Percentiles rank a stretch among this genome's conserved stretches.
phyloP scores from a whole-genome alignment of 2,113 vertebrate genomes.

The Datnioides undecimradiatus region DNA sequence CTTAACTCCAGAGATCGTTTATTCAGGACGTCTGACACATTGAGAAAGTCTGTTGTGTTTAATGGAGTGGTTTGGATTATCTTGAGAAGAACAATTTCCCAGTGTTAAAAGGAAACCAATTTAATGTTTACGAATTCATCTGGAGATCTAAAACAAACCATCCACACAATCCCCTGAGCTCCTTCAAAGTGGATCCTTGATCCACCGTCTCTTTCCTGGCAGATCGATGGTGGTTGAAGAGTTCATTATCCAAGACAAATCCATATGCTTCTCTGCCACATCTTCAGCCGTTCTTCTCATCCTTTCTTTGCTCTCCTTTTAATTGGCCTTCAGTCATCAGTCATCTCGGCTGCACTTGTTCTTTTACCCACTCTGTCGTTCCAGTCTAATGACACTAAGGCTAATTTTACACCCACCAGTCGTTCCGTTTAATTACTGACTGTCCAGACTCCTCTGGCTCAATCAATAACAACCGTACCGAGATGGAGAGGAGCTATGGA shows the following conservation, averaged over 20 bases:
- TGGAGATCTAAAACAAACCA: slow-evolving; percentile 51
- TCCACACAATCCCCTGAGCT: slow-evolving; percentile 46
- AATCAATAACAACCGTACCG: slow-evolving; percentile 79
- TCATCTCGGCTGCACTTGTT: slow-evolving; percentile 73
- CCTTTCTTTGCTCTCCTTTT: slow-evolving; percentile 63
- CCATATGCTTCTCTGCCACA: slow-evolving; percentile 62
- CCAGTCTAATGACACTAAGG: slow-evolving; percentile 83
- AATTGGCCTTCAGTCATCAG: slow-evolving; percentile 80
- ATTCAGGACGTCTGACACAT: slow-evolving; percentile 42
- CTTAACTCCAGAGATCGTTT: slow-evolving; percentile 24
- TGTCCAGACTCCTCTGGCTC: slow-evolving; percentile 78
- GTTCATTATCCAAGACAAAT: slow-evolving; percentile 78
- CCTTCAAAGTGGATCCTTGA: slow-evolving; percentile 59
- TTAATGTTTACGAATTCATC: slow-evolving; percentile 59
- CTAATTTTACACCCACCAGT: slow-evolving; percentile 87
- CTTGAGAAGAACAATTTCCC: slow-evolving; percentile 44
- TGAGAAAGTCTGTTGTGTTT: slow-evolving; percentile 12
- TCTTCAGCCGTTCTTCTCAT: slow-evolving; percentile 62
- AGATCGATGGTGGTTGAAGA: slow-evolving; percentile 77
- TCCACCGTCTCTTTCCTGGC: slow-evolving; percentile 48
- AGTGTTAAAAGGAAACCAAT: slow-evolving; percentile 45
- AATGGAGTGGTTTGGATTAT: slow-evolving; percentile 24
- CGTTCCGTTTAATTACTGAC: slow-evolving; percentile 85
- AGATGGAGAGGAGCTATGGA: slow-evolving; percentile 55
- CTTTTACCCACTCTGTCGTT: slow-evolving; percentile 72